These are phyloP conservation scores for Coendou prehensilis DNA, from an alignment of 2,797 vertebrate species.

Conservation along the genomic window DNA sequence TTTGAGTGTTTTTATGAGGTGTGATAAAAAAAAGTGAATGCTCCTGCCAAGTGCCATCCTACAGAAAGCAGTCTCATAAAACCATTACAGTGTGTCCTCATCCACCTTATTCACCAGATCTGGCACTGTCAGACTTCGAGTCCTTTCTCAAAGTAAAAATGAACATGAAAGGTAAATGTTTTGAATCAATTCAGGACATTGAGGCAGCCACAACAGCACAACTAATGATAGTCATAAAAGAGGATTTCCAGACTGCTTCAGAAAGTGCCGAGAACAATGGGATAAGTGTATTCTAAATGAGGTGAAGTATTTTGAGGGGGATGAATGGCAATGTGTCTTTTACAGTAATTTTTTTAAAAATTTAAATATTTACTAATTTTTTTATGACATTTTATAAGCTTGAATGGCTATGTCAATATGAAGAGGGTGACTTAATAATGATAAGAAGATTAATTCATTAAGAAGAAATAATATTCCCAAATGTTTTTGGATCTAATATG, in stretches of 20 bases:
- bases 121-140: background rate
- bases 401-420: background rate
- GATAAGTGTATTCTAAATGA: background rate
- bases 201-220: background rate
- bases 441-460: background rate
- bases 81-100: background rate
- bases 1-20: background rate
- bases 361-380: background rate
- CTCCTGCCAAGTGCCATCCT: background rate
- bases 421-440: background rate
- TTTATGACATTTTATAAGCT: background rate
- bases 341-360: background rate
- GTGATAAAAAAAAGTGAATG: background rate
- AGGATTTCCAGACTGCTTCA: background rate
- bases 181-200: background rate
- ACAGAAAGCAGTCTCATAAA: background rate
- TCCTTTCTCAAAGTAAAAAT: background rate
- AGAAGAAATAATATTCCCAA: conserved; percentile 1
- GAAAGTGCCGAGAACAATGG: background rate
- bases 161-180: background rate
- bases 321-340: background rate
- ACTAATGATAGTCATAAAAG: background rate
- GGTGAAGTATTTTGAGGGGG: background rate
- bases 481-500: background rate
- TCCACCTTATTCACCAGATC: background rate